Conservation (phyloP, 2,888 invertebrate species). For the Agrenia bidenticulata region DNA sequence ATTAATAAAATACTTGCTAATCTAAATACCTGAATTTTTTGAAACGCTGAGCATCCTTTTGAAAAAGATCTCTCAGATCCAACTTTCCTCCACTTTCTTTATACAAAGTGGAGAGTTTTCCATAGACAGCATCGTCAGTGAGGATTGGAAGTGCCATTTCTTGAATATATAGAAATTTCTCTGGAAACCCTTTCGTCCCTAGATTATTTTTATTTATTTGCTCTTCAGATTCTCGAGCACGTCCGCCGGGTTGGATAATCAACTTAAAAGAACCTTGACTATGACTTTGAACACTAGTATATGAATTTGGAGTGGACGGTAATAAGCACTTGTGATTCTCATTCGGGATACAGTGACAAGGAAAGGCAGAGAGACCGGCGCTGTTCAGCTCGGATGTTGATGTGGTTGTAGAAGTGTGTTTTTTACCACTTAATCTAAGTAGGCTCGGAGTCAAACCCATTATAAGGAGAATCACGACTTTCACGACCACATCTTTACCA, state of each 20-base stretch:
- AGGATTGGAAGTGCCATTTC: slow-evolving; percentile 54
- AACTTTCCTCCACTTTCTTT: slow-evolving; percentile 70
- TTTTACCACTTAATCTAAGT: too few species aligned
- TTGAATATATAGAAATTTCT: slow-evolving; percentile 14
- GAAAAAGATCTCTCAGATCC: slow-evolving; percentile 80
- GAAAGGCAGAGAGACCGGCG: too few species aligned
- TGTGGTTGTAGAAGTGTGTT: too few species aligned
- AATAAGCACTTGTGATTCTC: too few species aligned
- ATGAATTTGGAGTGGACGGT: too few species aligned
- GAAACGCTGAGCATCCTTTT: slow-evolving; percentile 77
- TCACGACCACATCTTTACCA: too few species aligned
- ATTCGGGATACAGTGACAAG: too few species aligned
- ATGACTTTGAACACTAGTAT: slow-evolving; percentile 29
- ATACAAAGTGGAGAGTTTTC: slow-evolving; percentile 74
- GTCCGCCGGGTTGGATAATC: background rate
- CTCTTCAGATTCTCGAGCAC: too few species aligned
- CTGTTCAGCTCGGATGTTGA: too few species aligned
- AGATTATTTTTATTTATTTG: background rate
- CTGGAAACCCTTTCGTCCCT: slow-evolving; percentile 18
- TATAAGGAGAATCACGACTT: too few species aligned
- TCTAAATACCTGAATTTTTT: slow-evolving; percentile 77
- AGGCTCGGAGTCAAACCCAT: too few species aligned
- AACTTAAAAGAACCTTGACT: slow-evolving; percentile 30
- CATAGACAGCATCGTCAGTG: slow-evolving; percentile 69
- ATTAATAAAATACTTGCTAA: background rate